Percentiles rank a stretch among this genome's conserved stretches.
Conservation (phyloP, 1,140 invertebrate genomes). For the Chionoecetes opilio region DNA sequence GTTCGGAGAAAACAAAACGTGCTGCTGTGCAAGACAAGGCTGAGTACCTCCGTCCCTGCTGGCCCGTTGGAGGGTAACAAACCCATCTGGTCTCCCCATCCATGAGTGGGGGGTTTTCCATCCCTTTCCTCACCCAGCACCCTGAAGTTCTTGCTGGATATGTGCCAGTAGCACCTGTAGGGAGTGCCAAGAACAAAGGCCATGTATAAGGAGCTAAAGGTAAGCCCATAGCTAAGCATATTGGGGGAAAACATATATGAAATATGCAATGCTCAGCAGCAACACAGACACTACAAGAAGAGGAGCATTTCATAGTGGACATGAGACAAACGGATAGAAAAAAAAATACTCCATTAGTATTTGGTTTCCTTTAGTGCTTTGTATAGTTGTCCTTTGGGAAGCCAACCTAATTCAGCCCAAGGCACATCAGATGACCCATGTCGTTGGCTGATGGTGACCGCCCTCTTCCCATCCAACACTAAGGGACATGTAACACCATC, state of each 20-base stretch:
- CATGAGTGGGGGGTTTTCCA: slow-evolving; percentile 84
- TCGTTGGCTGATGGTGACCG: too few relatives aligned
- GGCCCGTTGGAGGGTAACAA: slow-evolving; percentile 33
- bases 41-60: slow-evolving; percentile 63
- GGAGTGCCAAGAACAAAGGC: slow-evolving; percentile 81
- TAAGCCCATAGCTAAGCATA: slow-evolving; percentile 36
- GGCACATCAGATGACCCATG: too few relatives aligned
- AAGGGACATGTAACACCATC: too few relatives aligned
- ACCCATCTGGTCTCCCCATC: slow-evolving; percentile 84
- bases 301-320: too few relatives aligned
- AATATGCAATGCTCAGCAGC: too few relatives aligned
- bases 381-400: too few relatives aligned
- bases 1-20: slow-evolving; percentile 53
- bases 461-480: too few relatives aligned
- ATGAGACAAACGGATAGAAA: too few relatives aligned
- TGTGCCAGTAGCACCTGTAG: slow-evolving; percentile 84
- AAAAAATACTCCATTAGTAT: too few relatives aligned
- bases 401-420: too few relatives aligned
- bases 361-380: too few relatives aligned
- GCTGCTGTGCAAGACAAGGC: slow-evolving; percentile 38
- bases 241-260: neutral
- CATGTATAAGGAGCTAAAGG: slow-evolving; percentile 35
- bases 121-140: slow-evolving; percentile 83
- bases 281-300: too few relatives aligned
- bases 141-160: slow-evolving; percentile 82